Evolutionary conservation across 2,113 vertebrate genomes (phyloP), one percentile per base, ranked within the genome.

Genomic region (Larimichthys polyactis): DNA sequence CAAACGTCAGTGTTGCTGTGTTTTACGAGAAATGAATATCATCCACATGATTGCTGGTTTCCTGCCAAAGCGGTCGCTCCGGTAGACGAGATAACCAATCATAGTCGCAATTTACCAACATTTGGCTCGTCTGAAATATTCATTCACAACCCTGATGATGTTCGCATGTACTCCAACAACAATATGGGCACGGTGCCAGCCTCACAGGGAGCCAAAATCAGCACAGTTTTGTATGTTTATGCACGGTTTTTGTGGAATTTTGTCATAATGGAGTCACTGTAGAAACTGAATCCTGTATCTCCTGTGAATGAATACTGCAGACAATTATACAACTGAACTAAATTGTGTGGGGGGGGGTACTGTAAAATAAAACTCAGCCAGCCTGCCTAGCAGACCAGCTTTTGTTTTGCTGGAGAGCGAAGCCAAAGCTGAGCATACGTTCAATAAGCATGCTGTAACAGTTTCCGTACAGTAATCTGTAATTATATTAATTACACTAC

Each of bases 401-500:
- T 64, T 46, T 54, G 29, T 75, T 52, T 54, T 54, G 36, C 71
- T 17, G 32, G 36, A 79, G 70, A 58, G 19, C 62, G 52, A 79
- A 60, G 71, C 66, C 52, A 65, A 64, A 60, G 44, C 67, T 55
- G n/a, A 71, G 43, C 22, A 55, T 20, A 7, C 1, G 7, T 73
- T 83, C 40, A 67, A 54, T 12, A 19, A 51, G 67, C 68, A 4
- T 62, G 51, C 60, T n/a, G 24, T 36, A 71, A 75, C 65, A 57
- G 32, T 19, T 78, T 40, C 32, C 7, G 32, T 36, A 36, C 32
- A 36, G 49, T 63, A 58, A 75, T 72, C 71, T 72, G 36, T 71
- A 57, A 69, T 80, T 59, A 62, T n/a, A 73, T 58, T 66, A 75
- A 81, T 55, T 71, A 64, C 64, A 59, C 52, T 55, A 44, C 62